Evolutionary conservation across 2,888 invertebrate species (phyloP), one percentile per base, ranked within the genome.

Genomic region (Harpalus rufipes): DNA sequence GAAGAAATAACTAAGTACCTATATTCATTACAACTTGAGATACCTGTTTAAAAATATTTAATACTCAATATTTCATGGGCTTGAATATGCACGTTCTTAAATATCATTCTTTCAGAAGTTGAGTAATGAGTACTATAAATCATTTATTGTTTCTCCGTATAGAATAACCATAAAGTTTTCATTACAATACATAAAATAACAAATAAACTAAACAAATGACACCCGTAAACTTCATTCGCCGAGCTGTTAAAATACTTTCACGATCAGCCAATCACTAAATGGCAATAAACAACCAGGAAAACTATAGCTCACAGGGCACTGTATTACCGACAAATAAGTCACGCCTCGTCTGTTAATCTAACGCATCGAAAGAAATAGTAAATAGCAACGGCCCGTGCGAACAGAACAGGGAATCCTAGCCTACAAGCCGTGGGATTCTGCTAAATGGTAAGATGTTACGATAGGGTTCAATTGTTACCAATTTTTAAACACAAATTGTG

Each of bases 341-440:
- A 78, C 76, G 76, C 76, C 76, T 78, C 44, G 80, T 81, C 41
- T 44, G 59, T 81, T 81, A 79, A 63, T 63, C 80, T 81, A 65
- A 81, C 63, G 80, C 80, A 81, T 81, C 80, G 80, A 63, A 81
- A 61, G 63, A 81, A 72, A 72, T 21, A 44, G 72, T 41, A 72
- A 14, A 39, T 39, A 72, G 72, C 32, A 51, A 8, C 12, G 44
- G 44, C 39, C 68, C 68, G 68, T 68, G 68, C 39, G 68, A 32
- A 68, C 68, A 18, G 61, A 18, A 32, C 32, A 32, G 32, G 32
- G 32, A 32, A 32, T 32, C 32, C 5, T 59, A 14, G 61, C 7
- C 12, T 21, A 65, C 61, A 61, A 32, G 59, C 18, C 65, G 65
- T 65, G 65, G 65, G 65, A 65, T 65, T 65, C 65, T 65, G 7